Evolutionary conservation across 92 coral and sea anemone species (phyloP).

Genomic region (Porites divaricata): DNA sequence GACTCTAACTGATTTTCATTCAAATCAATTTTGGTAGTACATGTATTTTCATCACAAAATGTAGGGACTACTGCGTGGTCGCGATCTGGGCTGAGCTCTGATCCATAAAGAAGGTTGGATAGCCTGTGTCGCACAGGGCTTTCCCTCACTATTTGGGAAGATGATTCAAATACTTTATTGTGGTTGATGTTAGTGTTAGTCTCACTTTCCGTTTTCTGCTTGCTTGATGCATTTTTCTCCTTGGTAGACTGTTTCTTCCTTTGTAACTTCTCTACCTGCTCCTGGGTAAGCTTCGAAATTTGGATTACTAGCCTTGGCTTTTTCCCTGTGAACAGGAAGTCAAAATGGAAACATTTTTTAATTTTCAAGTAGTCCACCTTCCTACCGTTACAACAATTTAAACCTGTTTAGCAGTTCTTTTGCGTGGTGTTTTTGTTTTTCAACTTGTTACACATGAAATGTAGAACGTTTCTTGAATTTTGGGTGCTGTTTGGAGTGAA

Average conservation of each 20-base stretch:
- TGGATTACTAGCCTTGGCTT: conserved; percentile 4
- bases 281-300: background rate
- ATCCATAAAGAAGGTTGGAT: conserved; percentile 33
- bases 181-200: background rate
- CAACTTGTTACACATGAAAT: background rate
- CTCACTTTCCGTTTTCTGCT: background rate
- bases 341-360: background rate
- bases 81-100: background rate
- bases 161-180: background rate
- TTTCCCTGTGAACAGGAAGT: background rate
- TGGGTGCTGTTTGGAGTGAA: background rate
- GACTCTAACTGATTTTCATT: background rate
- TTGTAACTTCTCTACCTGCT: conserved; percentile 5
- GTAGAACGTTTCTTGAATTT: background rate
- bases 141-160: background rate
- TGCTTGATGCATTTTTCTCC: background rate
- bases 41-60: background rate
- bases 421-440: background rate
- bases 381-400: background rate
- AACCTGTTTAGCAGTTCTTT: background rate
- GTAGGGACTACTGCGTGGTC: background rate
- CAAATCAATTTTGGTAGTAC: no score
- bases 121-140: conserved; percentile 36
- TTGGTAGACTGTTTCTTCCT: background rate
- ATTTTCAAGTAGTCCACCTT: no score